Evolutionary conservation across 2,797 vertebrate species (phyloP).

Genomic region (Paratrypauchen microcephalus): DNA sequence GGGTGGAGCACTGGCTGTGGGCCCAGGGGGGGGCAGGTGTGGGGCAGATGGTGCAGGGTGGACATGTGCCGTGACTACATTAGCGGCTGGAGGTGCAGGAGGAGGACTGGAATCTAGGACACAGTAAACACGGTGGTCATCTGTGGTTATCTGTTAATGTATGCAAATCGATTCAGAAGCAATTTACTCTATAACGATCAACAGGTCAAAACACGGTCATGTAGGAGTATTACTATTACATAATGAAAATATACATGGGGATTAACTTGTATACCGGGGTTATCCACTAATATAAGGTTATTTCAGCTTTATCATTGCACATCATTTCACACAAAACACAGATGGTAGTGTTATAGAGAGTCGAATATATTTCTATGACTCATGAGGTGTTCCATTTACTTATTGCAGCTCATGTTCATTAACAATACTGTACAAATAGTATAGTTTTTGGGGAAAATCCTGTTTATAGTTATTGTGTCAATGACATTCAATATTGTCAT

Average conservation of each 20-base stretch:
- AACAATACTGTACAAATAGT: too few species aligned
- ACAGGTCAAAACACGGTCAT: neutral
- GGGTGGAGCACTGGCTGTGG: slow-evolving; percentile 8
- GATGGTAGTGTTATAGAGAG: neutral
- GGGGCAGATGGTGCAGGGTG: slow-evolving; percentile 47
- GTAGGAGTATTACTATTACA: neutral
- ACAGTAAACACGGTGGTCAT: slow-evolving; percentile 30
- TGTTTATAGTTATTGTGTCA: too few species aligned
- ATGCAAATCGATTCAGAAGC: slow-evolving; percentile 11
- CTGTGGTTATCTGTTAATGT: slow-evolving; percentile 15
- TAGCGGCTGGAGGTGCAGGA: slow-evolving; percentile 10
- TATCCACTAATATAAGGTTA: neutral
- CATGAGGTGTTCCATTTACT: too few species aligned
- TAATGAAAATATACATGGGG: neutral
- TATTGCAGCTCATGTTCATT: too few species aligned
- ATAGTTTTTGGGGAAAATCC: too few species aligned
- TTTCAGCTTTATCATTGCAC: neutral
- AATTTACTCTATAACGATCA: neutral
- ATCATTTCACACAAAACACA: neutral
- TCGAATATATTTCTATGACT: too few species aligned
- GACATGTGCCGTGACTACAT: slow-evolving; percentile 47
- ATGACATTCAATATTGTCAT: too few species aligned
- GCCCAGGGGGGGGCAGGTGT: slow-evolving; percentile 32
- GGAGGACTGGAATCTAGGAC: slow-evolving; percentile 45
- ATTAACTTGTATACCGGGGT: neutral